These are phyloP conservation scores for Dasyurus viverrinus DNA, from an alignment of 2,113 vertebrate species.

Conservation along the genomic window DNA sequence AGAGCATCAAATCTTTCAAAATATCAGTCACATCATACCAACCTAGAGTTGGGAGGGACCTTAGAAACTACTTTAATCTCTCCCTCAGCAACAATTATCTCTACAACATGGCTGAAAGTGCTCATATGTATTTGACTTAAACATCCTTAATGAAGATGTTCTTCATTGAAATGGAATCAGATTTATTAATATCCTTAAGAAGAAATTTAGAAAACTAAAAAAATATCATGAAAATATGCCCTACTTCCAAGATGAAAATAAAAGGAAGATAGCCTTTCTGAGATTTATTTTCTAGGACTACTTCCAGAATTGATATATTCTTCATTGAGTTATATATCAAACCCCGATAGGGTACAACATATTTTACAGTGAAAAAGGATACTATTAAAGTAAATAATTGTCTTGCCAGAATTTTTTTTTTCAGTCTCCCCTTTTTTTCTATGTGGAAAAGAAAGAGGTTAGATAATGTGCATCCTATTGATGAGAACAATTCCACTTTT, in stretches of 20 bases:
- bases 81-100: neutral
- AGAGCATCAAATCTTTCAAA: neutral
- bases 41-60: neutral
- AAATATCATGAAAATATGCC: neutral
- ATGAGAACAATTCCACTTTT: constrained; percentile 33
- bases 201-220: constrained; percentile 23
- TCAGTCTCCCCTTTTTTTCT: neutral
- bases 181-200: neutral
- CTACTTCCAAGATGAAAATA: neutral
- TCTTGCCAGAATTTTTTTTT: neutral
- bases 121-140: neutral
- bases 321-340: constrained; percentile 14
- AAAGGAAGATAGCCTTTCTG: neutral
- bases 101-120: neutral
- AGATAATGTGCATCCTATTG: neutral
- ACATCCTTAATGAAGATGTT: neutral
- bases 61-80: neutral
- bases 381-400: neutral
- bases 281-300: neutral
- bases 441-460: neutral
- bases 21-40: neutral
- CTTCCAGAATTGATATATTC: neutral
- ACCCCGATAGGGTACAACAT: neutral
- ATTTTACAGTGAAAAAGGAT: constrained; percentile 26
- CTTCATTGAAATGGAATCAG: constrained; percentile 5